These are phyloP conservation scores for Brachycybe producta DNA, from an alignment of 2,888 invertebrate genomes.

Conservation along the genomic window DNA sequence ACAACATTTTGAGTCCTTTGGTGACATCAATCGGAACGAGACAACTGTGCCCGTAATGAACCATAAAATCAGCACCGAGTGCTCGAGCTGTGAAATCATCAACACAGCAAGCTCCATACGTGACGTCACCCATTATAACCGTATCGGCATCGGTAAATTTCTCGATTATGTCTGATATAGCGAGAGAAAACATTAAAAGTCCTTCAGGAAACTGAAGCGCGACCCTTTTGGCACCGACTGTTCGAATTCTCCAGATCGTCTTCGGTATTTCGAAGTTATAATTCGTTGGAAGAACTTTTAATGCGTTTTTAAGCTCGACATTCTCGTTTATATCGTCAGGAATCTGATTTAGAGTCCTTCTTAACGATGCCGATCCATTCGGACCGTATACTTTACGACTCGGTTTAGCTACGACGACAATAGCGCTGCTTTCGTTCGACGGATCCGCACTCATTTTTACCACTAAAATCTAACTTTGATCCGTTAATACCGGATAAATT, in stretches of 20 bases:
- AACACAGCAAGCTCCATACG: conserved; percentile 97
- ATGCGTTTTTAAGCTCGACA: neutral
- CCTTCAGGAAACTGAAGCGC: conserved; percentile 96
- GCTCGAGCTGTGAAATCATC: conserved; percentile 91
- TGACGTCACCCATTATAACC: conserved; percentile 96
- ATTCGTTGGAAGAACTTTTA: conserved; percentile 68
- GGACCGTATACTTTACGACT: no score
- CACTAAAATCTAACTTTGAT: no score
- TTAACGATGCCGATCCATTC: no score
- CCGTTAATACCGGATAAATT: no score
- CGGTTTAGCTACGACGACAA: no score
- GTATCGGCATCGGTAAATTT: conserved; percentile 74
- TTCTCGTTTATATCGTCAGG: no score
- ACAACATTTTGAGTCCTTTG: conserved; percentile 72
- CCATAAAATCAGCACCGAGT: conserved; percentile 72
- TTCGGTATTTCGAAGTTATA: conserved; percentile 98
- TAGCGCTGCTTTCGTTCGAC: no score
- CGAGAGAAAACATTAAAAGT: conserved; percentile 78
- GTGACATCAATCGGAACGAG: conserved; percentile 77
- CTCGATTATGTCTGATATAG: conserved; percentile 84
- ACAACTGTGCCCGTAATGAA: conserved; percentile 98
- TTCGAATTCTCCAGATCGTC: conserved; percentile 88
- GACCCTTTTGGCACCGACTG: conserved; percentile 69
- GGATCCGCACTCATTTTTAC: no score
- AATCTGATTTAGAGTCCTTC: no score